phyloP scores from a whole-genome alignment of 2,797 vertebrate genomes.

The Periophthalmus magnuspinnatus region DNA sequence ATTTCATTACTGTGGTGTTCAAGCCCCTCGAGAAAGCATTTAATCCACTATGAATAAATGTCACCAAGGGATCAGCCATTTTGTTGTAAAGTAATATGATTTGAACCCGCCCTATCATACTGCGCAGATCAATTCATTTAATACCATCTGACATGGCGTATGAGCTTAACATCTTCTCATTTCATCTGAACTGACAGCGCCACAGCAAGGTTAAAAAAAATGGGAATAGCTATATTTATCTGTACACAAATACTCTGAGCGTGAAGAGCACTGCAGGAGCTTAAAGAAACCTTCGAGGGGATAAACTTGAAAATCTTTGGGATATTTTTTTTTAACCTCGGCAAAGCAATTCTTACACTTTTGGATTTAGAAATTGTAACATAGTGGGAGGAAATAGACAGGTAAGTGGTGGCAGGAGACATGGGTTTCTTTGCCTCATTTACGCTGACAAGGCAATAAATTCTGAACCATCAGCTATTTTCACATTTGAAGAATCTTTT shows the following conservation, averaged over 20 bases:
- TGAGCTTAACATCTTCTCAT: conserved; percentile 38
- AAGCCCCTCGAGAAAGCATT: conserved; percentile 45
- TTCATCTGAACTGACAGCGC: conserved; percentile 42
- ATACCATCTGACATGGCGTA: conserved; percentile 32
- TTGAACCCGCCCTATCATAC: conserved; percentile 31
- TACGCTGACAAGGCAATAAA: conserved; percentile 60
- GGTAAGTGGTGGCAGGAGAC: conserved; percentile 42
- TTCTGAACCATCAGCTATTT: conserved; percentile 69
- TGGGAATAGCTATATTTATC: conserved; percentile 47
- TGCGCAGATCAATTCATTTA: conserved; percentile 48
- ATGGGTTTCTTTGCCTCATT: conserved; percentile 40
- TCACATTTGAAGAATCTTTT: conserved; percentile 52
- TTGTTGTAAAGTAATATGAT: conserved; percentile 37
- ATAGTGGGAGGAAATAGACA: conserved; percentile 35
- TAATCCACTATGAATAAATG: conserved; percentile 54
- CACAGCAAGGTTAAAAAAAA: conserved; percentile 23
- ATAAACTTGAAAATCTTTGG: conserved; percentile 49
- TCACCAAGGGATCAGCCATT: conserved; percentile 35
- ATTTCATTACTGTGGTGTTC: conserved; percentile 52
- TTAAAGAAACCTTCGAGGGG: conserved; percentile 34
- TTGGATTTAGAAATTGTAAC: conserved; percentile 43
- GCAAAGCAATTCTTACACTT: conserved; percentile 31
- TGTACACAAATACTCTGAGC: conserved; percentile 40
- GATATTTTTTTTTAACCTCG: conserved; percentile 24
- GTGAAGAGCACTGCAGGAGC: conserved; percentile 44